These are phyloP conservation scores for Drosophila lacicola DNA, from an alignment of 2,888 invertebrate species.

Conservation along the genomic window DNA sequence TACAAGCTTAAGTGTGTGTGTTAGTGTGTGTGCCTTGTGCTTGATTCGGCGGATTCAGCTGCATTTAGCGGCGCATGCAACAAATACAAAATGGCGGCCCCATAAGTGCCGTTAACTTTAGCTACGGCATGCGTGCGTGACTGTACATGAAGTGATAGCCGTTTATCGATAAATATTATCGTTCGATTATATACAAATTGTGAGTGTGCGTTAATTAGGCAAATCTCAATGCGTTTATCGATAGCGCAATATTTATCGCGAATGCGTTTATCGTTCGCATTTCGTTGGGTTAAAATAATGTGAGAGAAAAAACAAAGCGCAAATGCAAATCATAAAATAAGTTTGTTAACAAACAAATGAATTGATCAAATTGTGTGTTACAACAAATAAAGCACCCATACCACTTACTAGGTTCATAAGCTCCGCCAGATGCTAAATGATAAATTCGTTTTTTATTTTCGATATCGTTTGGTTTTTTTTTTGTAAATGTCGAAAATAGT, in stretches of 20 bases:
- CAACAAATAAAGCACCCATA: conserved; percentile 85
- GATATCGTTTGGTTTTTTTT: conserved; percentile 20
- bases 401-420: conserved; percentile 85
- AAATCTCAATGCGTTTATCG: conserved; percentile 3
- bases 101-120: conserved; percentile 7
- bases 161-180: conserved; percentile 30
- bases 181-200: conserved; percentile 44
- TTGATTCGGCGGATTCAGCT: not conserved
- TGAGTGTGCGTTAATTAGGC: conserved; percentile 11
- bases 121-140: conserved; percentile 57
- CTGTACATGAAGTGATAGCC: conserved; percentile 42
- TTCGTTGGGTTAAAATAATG: conserved; percentile 39
- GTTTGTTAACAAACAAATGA: conserved; percentile 43
- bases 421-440: conserved; percentile 84
- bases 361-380: conserved; percentile 54
- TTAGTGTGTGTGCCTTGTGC: not conserved
- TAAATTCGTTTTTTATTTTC: conserved; percentile 61
- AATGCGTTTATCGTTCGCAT: not conserved
- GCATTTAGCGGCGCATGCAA: conserved; percentile 50
- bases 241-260: conserved; percentile 1
- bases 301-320: conserved; percentile 33
- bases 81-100: conserved; percentile 43
- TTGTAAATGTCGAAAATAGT: conserved; percentile 51
- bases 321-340: conserved; percentile 50
- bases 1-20: conserved; percentile 7